Evolutionary conservation across 2,113 vertebrate genomes (phyloP), one percentile per base, ranked within the genome.

Genomic region (Rhodinocichla rosea): DNA sequence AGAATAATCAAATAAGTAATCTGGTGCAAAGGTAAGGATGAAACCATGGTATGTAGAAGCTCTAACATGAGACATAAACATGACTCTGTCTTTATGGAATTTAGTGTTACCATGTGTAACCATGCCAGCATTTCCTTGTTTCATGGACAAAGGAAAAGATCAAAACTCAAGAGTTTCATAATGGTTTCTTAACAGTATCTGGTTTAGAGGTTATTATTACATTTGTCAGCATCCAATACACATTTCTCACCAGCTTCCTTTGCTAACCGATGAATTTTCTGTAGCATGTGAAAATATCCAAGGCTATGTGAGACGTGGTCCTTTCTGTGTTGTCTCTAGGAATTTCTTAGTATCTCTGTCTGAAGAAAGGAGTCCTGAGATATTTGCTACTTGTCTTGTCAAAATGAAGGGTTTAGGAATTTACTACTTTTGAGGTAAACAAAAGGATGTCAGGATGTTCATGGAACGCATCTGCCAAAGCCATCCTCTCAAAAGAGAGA

Each of bases 1-100:
- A 63, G 13, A 62, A 55, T 24, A 67, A 82, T 68, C 37, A 89
- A 89, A 24, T 53, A 56, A 84, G 11, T 85, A 59, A 63, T 83
- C 49, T 74, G 24, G 45, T 56, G 17, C 35, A 93, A 94, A 93
- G 68, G 37, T 67, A 71, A 93, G 26, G n/a, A 88, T 90, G 71
- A 94, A 33, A 77, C 71, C 14, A 59, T 47, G 6, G 27, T 67
- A 81, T 7, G 5, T 45, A 70, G 80, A 68, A 94, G 64, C 17
- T 92, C 50, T 53, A 67, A 90, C 1, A 3, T 40, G 24, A 90
- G 68, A 77, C 49, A 47, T 75, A 92, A 95, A 74, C 44, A 74
- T 92, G 82, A 94, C 64, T 95, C 68, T 83, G 33, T 90, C 82
- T 55, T 52, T 64, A 64, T 53, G 94, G 85, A 87, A 96, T 95